Conservation (phyloP, 2,797 vertebrate genomes). For the Taenioides sp. region DNA sequence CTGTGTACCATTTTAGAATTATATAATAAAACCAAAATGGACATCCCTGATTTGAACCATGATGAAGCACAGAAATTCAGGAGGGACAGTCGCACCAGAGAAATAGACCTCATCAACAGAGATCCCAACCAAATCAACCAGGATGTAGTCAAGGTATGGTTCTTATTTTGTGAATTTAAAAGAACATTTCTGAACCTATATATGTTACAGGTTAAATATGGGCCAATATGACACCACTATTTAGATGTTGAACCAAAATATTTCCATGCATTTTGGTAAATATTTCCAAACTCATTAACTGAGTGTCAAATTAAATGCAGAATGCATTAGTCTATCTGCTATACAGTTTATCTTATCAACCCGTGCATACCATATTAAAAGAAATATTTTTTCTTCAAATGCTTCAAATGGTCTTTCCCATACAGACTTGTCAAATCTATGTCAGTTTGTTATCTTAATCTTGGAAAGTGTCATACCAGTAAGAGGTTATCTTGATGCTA, state of each 20-base stretch:
- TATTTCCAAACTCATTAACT: too few species aligned
- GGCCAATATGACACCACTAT: too few species aligned
- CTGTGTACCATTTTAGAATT: neutral
- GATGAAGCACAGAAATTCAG: constrained; percentile 68
- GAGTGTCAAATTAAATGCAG: too few species aligned
- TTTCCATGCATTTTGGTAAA: too few species aligned
- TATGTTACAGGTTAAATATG: too few species aligned
- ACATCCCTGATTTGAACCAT: constrained; percentile 70
- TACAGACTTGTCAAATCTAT: neutral
- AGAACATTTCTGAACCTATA: neutral
- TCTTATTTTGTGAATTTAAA: neutral
- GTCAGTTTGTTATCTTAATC: too few species aligned
- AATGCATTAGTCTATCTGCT: too few species aligned
- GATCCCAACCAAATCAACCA: constrained; percentile 84
- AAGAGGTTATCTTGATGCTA: neutral
- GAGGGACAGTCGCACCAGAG: constrained; percentile 73
- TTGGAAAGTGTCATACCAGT: too few species aligned
- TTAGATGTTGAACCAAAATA: too few species aligned
- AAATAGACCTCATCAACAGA: constrained; percentile 83
- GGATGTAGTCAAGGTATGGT: constrained; percentile 78
- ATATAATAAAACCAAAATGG: neutral
- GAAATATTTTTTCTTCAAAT: neutral
- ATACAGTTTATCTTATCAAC: neutral
- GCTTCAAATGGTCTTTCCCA: neutral
- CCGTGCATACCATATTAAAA: neutral